Percentiles rank a stretch among this genome's conserved stretches.
phyloP scores from a whole-genome alignment of 2,888 invertebrate genomes.

The Eupsilia transversa region DNA sequence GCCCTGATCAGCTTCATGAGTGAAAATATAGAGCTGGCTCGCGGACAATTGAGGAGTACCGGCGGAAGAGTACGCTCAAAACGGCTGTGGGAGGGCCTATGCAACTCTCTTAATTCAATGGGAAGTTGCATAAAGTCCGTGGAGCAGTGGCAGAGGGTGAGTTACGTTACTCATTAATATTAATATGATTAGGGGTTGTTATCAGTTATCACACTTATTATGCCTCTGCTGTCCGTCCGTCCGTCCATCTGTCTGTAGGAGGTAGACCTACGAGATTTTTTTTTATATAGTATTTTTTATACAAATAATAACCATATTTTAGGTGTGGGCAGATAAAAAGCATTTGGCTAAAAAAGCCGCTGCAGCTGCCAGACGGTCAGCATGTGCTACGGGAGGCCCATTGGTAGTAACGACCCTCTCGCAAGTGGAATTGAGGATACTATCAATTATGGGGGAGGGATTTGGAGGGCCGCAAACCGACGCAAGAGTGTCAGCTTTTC shows the following conservation, averaged over 20 bases:
- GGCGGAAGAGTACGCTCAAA: background rate
- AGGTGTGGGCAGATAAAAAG: constrained; percentile 23
- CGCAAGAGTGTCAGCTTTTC: background rate
- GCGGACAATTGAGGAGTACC: background rate
- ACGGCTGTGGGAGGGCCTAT: background rate
- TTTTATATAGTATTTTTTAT: too few relatives aligned
- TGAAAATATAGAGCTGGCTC: constrained; percentile 9
- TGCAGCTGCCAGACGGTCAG: background rate
- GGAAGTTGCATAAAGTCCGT: background rate
- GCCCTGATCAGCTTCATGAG: constrained; percentile 7
- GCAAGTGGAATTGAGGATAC: background rate
- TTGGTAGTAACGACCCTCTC: constrained; percentile 1
- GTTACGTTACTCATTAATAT: background rate
- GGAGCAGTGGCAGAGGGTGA: constrained; percentile 22
- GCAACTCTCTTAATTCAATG: background rate
- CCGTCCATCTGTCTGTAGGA: too few relatives aligned
- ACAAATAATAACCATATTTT: background rate
- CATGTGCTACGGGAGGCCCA: background rate
- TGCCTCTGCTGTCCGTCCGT: too few relatives aligned
- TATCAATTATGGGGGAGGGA: constrained; percentile 16
- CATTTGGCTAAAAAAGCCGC: constrained; percentile 12
- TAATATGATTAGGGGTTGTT: background rate
- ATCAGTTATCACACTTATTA: too few relatives aligned
- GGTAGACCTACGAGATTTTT: too few relatives aligned
- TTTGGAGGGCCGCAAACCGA: background rate